Percentiles rank a stretch among this genome's conserved stretches.
phyloP scores from a whole-genome alignment of 1,140 invertebrate genomes.

The Drosophila insularis region DNA sequence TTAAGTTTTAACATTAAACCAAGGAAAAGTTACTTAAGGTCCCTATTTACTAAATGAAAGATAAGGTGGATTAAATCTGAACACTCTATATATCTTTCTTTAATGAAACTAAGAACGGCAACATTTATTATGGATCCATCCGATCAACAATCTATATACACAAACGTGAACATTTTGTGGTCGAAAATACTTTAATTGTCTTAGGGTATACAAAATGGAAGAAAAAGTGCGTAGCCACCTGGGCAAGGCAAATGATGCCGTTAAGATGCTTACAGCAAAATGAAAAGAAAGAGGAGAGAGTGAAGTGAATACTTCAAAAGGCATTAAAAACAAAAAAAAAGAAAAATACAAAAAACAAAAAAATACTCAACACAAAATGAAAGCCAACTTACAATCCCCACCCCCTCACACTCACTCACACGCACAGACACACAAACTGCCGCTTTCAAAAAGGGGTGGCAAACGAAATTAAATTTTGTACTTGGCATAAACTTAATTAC shows the following conservation, averaged over 20 bases:
- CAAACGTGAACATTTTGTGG: too few relatives aligned
- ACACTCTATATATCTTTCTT: too few relatives aligned
- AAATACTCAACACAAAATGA: slow-evolving; percentile 60
- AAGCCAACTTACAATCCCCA: slow-evolving; percentile 51
- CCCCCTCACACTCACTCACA: not conserved
- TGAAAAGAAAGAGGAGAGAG: slow-evolving; percentile 16
- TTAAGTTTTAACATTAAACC: too few relatives aligned
- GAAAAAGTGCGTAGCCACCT: slow-evolving; percentile 69
- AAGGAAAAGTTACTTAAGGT: too few relatives aligned
- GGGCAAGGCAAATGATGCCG: slow-evolving; percentile 70
- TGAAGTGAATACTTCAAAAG: slow-evolving; percentile 70
- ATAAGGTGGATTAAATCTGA: too few relatives aligned
- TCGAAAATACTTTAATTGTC: too few relatives aligned
- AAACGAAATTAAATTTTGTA: slow-evolving; percentile 81
- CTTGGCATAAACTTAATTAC: slow-evolving; percentile 81
- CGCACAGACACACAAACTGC: not conserved
- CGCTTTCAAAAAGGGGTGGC: slow-evolving; percentile 62
- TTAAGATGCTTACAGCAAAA: slow-evolving; percentile 70
- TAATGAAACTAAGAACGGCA: too few relatives aligned
- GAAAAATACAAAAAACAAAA: not conserved
- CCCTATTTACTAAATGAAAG: too few relatives aligned
- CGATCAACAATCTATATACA: too few relatives aligned
- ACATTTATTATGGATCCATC: too few relatives aligned
- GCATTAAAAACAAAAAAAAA: slow-evolving; percentile 68
- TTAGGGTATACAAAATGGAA: not conserved